phyloP scores from a whole-genome alignment of 2,888 invertebrate genomes.

The Pseudococcus viburni region DNA sequence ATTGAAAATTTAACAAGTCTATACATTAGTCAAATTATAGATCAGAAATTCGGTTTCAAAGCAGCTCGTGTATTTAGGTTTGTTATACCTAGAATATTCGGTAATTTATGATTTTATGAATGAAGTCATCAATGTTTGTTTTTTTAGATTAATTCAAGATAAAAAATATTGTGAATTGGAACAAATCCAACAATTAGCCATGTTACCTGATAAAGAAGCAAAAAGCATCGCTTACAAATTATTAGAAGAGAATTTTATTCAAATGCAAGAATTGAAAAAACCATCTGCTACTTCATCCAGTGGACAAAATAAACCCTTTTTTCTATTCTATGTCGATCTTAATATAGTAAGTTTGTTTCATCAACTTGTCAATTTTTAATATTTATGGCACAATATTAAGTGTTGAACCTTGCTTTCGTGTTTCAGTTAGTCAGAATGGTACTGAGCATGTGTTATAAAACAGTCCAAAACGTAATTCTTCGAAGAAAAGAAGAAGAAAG shows the following conservation, averaged over 20 bases:
- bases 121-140: neutral
- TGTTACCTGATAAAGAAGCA: conserved; percentile 95
- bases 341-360: neutral
- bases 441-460: conserved; percentile 32
- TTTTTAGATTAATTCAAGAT: conserved; percentile 80
- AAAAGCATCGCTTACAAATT: conserved; percentile 89
- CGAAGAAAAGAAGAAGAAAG: conserved; percentile 37
- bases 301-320: conserved; percentile 85
- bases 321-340: conserved; percentile 82
- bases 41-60: conserved; percentile 88
- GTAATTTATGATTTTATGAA: neutral
- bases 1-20: conserved; percentile 81
- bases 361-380: neutral
- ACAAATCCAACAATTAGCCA: conserved; percentile 90
- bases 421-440: conserved; percentile 49
- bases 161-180: conserved; percentile 92
- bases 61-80: conserved; percentile 84
- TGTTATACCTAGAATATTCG: neutral
- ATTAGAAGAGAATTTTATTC: conserved; percentile 82
- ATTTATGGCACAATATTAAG: neutral
- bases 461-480: neutral
- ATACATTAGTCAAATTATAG: conserved; percentile 84
- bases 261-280: conserved; percentile 82
- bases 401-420: neutral
- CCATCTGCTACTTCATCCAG: conserved; percentile 75